phyloP scores from a whole-genome alignment of 2,113 vertebrate species.

The Strigops habroptila region DNA sequence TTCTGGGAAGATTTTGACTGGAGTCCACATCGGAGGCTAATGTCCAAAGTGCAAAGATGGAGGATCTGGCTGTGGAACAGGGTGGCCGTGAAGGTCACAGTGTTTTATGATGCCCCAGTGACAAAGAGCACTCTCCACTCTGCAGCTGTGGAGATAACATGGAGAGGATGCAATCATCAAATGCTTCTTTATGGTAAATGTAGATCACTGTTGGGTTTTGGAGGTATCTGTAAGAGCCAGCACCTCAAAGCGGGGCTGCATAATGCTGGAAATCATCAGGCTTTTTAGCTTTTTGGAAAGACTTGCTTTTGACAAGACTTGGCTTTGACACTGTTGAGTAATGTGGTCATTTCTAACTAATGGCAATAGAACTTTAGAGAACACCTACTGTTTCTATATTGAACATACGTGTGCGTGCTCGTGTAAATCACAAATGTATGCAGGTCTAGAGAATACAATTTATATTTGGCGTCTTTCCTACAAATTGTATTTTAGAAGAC shows the following conservation, averaged over 20 bases:
- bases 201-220: neutral
- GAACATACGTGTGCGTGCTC: conserved; percentile 38
- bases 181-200: neutral
- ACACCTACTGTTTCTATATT: conserved; percentile 43
- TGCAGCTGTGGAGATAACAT: neutral
- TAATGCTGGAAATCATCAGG: neutral
- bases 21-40: neutral
- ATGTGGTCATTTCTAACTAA: conserved; percentile 55
- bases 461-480: conserved; percentile 27
- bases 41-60: neutral
- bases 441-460: conserved; percentile 13
- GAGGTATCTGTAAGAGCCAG: neutral
- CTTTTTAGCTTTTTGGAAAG: neutral
- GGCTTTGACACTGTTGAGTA: conserved; percentile 24
- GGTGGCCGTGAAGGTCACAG: neutral
- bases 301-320: conserved; percentile 7
- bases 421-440: conserved; percentile 30
- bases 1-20: neutral
- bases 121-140: neutral
- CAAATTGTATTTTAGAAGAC: neutral
- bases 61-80: neutral
- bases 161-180: neutral
- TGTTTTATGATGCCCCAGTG: neutral
- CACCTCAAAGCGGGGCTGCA: neutral
- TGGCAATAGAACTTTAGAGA: conserved; percentile 36